phyloP scores from a whole-genome alignment of 2,888 invertebrate genomes.

The Sesamia inferens region DNA sequence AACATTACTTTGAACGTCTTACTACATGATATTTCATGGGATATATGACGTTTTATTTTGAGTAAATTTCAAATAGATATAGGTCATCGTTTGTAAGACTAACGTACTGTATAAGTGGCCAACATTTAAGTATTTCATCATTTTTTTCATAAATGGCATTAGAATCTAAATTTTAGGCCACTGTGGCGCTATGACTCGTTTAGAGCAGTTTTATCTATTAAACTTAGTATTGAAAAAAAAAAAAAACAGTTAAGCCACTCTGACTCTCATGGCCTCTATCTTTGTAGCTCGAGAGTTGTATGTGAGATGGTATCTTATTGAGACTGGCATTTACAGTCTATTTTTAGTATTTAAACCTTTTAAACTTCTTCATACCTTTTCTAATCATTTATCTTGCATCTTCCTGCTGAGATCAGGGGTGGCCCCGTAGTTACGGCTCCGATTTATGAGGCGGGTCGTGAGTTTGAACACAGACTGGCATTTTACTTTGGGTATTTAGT shows the following conservation, averaged over 20 bases:
- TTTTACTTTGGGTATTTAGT: not conserved
- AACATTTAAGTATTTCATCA: too few relatives aligned
- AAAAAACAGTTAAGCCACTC: too few relatives aligned
- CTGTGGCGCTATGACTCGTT: too few relatives aligned
- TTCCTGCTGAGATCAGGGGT: not conserved
- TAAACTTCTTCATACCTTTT: not conserved
- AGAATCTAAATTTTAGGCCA: too few relatives aligned
- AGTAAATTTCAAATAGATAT: not conserved
- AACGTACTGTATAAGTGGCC: too few relatives aligned
- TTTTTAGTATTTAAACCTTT: not conserved
- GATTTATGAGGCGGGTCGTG: not conserved
- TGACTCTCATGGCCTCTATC: too few relatives aligned
- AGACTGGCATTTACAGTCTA: not conserved
- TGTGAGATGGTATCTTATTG: not conserved
- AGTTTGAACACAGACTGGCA: not conserved
- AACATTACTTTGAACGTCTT: constrained; percentile 60
- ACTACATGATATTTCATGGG: constrained; percentile 57
- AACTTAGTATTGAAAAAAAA: too few relatives aligned
- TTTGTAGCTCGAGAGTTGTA: not conserved
- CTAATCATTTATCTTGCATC: not conserved
- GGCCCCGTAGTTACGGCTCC: not conserved
- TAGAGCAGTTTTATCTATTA: too few relatives aligned
- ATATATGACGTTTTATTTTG: constrained; percentile 40
- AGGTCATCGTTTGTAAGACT: not conserved
- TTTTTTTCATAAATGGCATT: too few relatives aligned